Evolutionary conservation across 1,140 invertebrate genomes (phyloP).

Genomic region (Aphis gossypii): DNA sequence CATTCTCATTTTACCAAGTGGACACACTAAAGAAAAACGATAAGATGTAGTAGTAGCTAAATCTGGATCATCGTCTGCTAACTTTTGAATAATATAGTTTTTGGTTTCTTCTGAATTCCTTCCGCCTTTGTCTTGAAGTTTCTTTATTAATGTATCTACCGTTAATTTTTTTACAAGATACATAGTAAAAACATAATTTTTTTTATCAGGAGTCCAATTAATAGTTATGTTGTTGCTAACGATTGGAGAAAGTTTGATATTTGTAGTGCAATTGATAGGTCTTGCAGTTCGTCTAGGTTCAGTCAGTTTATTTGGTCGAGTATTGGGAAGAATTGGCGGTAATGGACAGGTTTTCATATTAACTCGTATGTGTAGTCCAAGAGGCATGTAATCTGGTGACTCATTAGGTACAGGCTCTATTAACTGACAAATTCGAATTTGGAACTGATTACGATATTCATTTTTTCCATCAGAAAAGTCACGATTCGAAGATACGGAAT

Average conservation of each 20-base stretch:
- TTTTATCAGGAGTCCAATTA: conserved; percentile 85
- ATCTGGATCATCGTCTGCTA: conserved; percentile 54
- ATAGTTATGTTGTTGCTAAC: conserved; percentile 84
- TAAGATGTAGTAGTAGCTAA: conserved; percentile 56
- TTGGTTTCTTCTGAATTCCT: conserved; percentile 89
- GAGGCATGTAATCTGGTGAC: conserved; percentile 48
- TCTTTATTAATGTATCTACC: conserved; percentile 79
- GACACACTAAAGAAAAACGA: conserved; percentile 68
- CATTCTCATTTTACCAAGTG: conserved; percentile 95
- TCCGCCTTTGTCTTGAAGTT: conserved; percentile 85
- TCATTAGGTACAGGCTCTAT: neutral
- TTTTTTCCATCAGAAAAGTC: conserved; percentile 18
- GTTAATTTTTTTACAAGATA: conserved; percentile 88
- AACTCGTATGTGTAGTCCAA: conserved; percentile 41
- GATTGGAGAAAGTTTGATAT: conserved; percentile 88
- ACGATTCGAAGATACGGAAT: neutral
- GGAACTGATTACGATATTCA: conserved; percentile 37
- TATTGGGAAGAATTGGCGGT: conserved; percentile 74
- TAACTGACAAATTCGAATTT: conserved; percentile 29
- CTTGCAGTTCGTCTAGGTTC: conserved; percentile 96
- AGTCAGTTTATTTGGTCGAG: conserved; percentile 84
- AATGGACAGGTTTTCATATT: conserved; percentile 7
- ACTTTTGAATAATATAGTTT: conserved; percentile 49
- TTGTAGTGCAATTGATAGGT: conserved; percentile 93
- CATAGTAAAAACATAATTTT: conserved; percentile 83